Percentiles rank a stretch among this genome's conserved stretches.
Conservation (phyloP, 2,888 invertebrate species). For the Clitarchus hookeri region DNA sequence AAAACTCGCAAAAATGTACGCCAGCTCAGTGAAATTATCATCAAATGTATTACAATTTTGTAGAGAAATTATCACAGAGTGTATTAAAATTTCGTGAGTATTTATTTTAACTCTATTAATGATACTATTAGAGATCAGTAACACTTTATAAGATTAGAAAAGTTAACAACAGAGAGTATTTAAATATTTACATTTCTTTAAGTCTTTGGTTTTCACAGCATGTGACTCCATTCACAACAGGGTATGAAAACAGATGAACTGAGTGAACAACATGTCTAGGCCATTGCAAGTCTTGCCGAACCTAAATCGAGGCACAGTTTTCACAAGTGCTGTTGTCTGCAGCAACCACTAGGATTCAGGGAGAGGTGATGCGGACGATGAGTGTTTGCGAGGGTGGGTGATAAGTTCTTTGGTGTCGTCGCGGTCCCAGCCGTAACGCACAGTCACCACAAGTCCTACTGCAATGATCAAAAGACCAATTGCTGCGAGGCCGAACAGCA, state of each 20-base stretch:
- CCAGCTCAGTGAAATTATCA: too few species aligned
- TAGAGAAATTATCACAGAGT: too few species aligned
- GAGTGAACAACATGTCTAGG: not conserved
- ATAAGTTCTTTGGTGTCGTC: slow-evolving; percentile 42
- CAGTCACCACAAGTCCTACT: slow-evolving; percentile 51
- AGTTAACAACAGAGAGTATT: too few species aligned
- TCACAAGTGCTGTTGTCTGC: not conserved
- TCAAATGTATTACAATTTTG: too few species aligned
- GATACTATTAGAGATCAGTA: too few species aligned
- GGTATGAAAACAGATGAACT: too few species aligned
- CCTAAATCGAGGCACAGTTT: not conserved
- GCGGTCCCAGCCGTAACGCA: slow-evolving; percentile 43
- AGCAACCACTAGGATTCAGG: not conserved
- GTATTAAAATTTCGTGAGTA: too few species aligned
- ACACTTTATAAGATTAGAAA: too few species aligned
- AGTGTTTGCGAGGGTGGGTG: not conserved
- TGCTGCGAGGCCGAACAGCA: slow-evolving; percentile 59
- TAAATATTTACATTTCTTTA: not conserved
- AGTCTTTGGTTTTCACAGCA: not conserved
- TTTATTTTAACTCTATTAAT: too few species aligned
- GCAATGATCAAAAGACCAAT: slow-evolving; percentile 54
- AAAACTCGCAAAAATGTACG: too few species aligned
- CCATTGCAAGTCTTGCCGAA: not conserved
- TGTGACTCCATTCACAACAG: not conserved
- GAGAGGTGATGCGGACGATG: not conserved